Evolutionary conservation across 1,140 invertebrate species (phyloP).

Genomic region (Drosophila sp.): DNA sequence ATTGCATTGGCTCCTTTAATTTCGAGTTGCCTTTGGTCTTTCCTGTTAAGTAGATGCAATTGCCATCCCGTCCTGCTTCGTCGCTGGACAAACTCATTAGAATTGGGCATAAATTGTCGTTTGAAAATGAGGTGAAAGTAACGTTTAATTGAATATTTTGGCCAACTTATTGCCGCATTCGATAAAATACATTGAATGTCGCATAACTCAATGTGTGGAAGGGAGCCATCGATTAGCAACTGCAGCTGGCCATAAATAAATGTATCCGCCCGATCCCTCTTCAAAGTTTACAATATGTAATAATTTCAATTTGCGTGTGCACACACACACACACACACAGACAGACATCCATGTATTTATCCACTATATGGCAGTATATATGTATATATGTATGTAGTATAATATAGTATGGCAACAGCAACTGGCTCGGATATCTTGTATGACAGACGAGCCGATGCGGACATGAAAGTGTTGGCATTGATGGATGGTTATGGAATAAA

Average conservation of each 20-base stretch:
- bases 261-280: constrained; percentile 25
- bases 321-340: background rate
- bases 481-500: constrained; percentile 58
- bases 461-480: constrained; percentile 71
- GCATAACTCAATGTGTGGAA: constrained; percentile 47
- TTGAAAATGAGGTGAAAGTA: constrained; percentile 14
- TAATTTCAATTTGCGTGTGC: constrained; percentile 70
- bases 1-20: background rate
- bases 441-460: constrained; percentile 51
- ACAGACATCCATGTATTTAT: constrained; percentile 28
- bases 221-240: constrained; percentile 56
- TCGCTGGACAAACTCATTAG: constrained; percentile 62
- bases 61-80: too few species aligned
- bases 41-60: too few species aligned
- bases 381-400: constrained; percentile 20
- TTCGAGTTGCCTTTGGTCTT: too few species aligned
- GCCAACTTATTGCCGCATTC: constrained; percentile 65
- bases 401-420: background rate
- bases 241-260: constrained; percentile 67
- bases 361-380: constrained; percentile 6
- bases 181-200: constrained; percentile 66
- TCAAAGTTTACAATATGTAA: constrained; percentile 60
- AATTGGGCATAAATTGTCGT: constrained; percentile 61
- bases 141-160: constrained; percentile 78
- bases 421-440: constrained; percentile 41